Base-by-base conservation (phyloP, 2,888 invertebrate genomes). In the Andrena bucephala region DNA sequence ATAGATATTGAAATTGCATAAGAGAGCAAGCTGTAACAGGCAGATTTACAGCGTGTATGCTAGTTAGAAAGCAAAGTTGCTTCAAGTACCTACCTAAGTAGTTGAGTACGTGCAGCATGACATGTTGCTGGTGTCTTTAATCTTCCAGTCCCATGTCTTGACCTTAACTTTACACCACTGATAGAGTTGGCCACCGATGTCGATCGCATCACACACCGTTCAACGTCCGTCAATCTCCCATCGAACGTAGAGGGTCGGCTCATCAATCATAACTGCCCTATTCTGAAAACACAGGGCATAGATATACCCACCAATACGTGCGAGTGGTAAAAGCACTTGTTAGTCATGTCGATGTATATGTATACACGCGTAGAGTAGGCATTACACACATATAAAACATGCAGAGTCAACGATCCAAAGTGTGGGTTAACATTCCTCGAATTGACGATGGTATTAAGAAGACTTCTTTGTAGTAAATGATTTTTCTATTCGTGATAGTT, bases 91-190 rank as follows among this genome's bases (percentile, higher is more conserved):
- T 65, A 72, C 76, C 68, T 57, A 20, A 20, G 20, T 20, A 8
- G 16, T 13, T 27, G 31, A 29, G 54, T 81, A 81, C 83, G 81
- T 73, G 83, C 81, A 60, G 57, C 33, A 24, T 20, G 27, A 36
- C 81, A 67, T 42, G 73, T 4, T 5, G 0, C 13, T 24, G 13
- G 29, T 60, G n/a, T 1, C 24, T 10, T 33, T 62, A 20, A 62
- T 71, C 68, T 50, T 16, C 10, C 20, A 8, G 33, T 36, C 10
- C 0, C 31, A 8, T 20, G 10, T 20, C 7, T 0, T n/a, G 60
- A 66, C 27, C 54, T 24, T 52, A 48, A 77, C 10, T 65, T n/a
- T n/a, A 50, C 52, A 67, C 54, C 52, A 67, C 54, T 36, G 27
- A 62, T 67, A 57, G 4, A 24, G 31, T n/a, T 24, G 42, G 7